Conservation (phyloP, 2,888 invertebrate species). For the Heliothis peltigera region DNA sequence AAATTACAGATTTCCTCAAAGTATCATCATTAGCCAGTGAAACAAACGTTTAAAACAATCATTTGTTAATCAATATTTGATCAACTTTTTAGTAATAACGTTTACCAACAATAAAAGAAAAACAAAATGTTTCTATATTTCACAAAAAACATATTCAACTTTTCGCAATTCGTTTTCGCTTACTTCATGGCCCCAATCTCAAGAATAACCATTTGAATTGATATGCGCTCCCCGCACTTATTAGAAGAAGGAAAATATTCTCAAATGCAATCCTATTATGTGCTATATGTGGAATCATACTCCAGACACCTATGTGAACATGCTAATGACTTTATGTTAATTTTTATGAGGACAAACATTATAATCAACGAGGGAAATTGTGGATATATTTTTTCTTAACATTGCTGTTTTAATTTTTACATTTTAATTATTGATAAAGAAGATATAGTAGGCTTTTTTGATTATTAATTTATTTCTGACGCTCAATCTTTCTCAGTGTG, state of each 20-base stretch:
- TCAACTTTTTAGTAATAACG: too few species aligned
- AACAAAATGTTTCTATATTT: too few species aligned
- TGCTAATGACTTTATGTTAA: constrained; percentile 39
- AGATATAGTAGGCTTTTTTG: too few species aligned
- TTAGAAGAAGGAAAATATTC: constrained; percentile 58
- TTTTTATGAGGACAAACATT: constrained; percentile 7
- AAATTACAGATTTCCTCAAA: too few species aligned
- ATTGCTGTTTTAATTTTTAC: too few species aligned
- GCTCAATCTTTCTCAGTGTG: too few species aligned
- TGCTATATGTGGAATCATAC: constrained; percentile 36
- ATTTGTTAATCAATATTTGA: too few species aligned
- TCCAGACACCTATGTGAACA: background rate
- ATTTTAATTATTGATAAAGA: too few species aligned
- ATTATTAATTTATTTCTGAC: too few species aligned
- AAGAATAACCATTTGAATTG: constrained; percentile 64
- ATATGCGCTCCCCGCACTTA: constrained; percentile 56
- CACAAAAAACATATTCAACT: background rate
- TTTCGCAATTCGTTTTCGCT: background rate
- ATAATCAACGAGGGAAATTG: constrained; percentile 12
- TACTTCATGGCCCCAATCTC: constrained; percentile 17
- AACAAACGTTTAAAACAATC: too few species aligned
- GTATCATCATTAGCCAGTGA: too few species aligned
- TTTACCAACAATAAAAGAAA: too few species aligned
- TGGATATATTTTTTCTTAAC: constrained; percentile 12
- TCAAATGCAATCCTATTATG: constrained; percentile 57